Conservation (phyloP, 2,113 vertebrate species). For the Mus pahari region DNA sequence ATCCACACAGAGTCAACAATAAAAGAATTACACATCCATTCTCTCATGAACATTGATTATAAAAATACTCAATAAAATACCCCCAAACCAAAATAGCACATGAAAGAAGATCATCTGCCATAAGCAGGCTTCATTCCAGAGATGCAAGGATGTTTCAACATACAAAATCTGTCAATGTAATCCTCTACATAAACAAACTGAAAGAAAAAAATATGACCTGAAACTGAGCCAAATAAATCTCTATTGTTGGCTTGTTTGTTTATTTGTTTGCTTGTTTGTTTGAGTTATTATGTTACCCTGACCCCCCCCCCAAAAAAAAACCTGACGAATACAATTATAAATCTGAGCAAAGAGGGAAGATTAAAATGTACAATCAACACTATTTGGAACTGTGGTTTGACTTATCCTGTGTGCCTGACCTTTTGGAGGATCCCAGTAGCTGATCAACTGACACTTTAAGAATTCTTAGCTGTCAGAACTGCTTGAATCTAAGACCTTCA, state of each 20-base stretch:
- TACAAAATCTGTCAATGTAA: no score
- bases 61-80: no score
- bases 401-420: neutral
- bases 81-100: no score
- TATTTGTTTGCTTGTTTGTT: neutral
- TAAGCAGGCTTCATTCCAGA: no score
- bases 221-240: neutral
- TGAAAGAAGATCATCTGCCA: no score
- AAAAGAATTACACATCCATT: no score
- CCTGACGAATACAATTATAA: neutral
- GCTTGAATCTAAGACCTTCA: no score
- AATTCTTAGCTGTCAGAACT: neutral
- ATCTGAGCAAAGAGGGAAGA: neutral
- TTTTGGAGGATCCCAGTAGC: neutral
- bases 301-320: neutral
- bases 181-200: no score
- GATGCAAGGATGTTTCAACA: no score
- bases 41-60: no score
- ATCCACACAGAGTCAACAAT: no score
- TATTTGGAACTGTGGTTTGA: neutral
- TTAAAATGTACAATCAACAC: neutral
- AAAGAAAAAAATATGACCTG: neutral
- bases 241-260: neutral
- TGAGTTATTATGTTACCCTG: neutral
- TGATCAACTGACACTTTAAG: neutral